Evolutionary conservation across 92 coral and sea anemone genomes (phyloP), one percentile per base, ranked within the genome.

Genomic region (Zoanthus gigantus): DNA sequence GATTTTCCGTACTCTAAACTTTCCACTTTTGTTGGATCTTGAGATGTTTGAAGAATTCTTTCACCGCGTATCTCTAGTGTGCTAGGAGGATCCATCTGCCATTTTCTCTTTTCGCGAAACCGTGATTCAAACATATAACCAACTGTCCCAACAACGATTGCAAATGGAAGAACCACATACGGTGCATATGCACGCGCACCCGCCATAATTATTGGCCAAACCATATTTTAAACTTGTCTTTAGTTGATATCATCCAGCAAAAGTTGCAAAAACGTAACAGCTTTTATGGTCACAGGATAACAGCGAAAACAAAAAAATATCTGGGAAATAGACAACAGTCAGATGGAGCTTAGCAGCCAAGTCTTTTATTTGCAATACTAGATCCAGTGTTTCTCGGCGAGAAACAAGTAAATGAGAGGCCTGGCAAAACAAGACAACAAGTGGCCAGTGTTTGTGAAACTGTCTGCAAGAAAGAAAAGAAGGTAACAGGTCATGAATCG

Each of bases 31-130:
- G 99, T 97, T 0, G 93, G 93, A 80, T 97, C 99, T 13, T 93
- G 87, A 11, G 92, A 60, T 28, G 93, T 61, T 56, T 95, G 98
- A 23, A 97, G 71, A 85, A 94, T 96, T 81, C 99, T 81, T 17
- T 92, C 90, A 48, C 96, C 92, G 3, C 98, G 97, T 84, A 94
- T 93, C 63, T 97, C 98, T n/a, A 97, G 87, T 4, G 99, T 97
- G 88, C 99, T 97, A 34, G 95, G 97, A 8, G 94, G 91, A 42
- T 90, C 94, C 31, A 90, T 74, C 50, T 93, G 95, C 96, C 98
- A 94, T 81, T 94, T 95, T 5, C 92, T 92, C 17, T 90, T 91
- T 52, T 90, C 92, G 53, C 99, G 87, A 14, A 95, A 87, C 52
- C 92, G 95, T 48, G 96, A 88, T 88, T 97, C 99, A 80, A 95